Evolutionary conservation across 2,797 vertebrate genomes (phyloP), one percentile per base, ranked within the genome.

Genomic region (Vipera ursinii): DNA sequence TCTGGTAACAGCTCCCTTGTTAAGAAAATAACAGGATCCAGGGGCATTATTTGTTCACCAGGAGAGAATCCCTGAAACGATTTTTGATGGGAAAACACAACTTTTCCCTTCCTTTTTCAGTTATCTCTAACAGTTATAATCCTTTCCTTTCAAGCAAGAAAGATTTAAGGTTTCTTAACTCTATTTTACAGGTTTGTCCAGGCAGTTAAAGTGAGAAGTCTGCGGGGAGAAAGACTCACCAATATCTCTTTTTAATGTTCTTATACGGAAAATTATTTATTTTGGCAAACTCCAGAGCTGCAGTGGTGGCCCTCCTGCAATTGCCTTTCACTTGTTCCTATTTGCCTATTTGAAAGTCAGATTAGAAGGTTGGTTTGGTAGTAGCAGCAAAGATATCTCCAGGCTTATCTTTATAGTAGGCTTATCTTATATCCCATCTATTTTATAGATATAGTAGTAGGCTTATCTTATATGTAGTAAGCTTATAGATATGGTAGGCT

Each of bases 1-100:
- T 96, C 95, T 96, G 95, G 92, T 95, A 96, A 97, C 95, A 95
- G 93, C 95, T 96, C 95, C 93, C 95, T 96, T 97, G 96, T 96
- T 96, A 96, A 94, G 91, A 96, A 97, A 93, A 96, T 95, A 95
- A 87, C 91, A 95, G 93, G 87, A 96, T 94, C 93, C 94, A 96
- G 96, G 93, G 95, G 94, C 48, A 93, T 93, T 92, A 88, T 78
- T 91, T 90, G 88, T 63, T 90, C 20, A 28, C 86, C 61, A 73
- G 73, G 86, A 96, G 90, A 73, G 93, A 28, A n/a, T 92, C 73
- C 86, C 91, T 92, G 86, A 92, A 92, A 92, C 93, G 94, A 94
- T 96, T 95, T 95, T 95, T 96, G 93, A 97, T 96, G 94, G 95
- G 94, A 95, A 91, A 94, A 92, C 91, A 93, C 92, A 90, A 65